phyloP scores from a whole-genome alignment of 2,797 vertebrate species.

The Scyliorhinus canicula region DNA sequence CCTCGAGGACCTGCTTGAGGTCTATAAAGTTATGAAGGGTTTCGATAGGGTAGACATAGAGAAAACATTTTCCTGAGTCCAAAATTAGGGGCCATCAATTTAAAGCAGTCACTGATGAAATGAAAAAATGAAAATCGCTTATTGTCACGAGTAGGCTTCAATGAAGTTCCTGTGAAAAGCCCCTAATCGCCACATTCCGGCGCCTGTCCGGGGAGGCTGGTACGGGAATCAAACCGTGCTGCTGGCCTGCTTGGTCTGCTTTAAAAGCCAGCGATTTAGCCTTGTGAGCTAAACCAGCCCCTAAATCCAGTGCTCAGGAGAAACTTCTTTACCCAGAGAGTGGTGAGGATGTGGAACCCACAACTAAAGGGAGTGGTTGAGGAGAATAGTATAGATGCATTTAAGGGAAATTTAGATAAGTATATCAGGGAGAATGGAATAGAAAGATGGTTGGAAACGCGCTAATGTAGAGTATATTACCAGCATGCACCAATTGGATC shows the following conservation, averaged over 20 bases:
- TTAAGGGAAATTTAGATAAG: background rate
- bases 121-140: too few relatives aligned
- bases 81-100: background rate
- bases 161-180: too few relatives aligned
- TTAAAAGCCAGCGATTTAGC: too few relatives aligned
- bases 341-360: background rate
- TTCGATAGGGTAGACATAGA: background rate
- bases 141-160: too few relatives aligned
- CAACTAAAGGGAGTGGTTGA: background rate
- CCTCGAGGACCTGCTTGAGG: background rate
- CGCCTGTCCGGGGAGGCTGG: too few relatives aligned
- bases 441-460: background rate
- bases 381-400: background rate
- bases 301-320: background rate
- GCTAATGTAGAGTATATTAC: background rate
- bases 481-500: background rate
- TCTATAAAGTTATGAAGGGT: background rate
- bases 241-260: too few relatives aligned
- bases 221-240: too few relatives aligned
- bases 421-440: background rate
- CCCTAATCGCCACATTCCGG: too few relatives aligned
- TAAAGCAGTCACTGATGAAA: background rate
- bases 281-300: too few relatives aligned
- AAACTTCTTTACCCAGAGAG: background rate
- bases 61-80: background rate